Conservation (phyloP, 2,797 vertebrate genomes). For the Anomalospiza imberbis region DNA sequence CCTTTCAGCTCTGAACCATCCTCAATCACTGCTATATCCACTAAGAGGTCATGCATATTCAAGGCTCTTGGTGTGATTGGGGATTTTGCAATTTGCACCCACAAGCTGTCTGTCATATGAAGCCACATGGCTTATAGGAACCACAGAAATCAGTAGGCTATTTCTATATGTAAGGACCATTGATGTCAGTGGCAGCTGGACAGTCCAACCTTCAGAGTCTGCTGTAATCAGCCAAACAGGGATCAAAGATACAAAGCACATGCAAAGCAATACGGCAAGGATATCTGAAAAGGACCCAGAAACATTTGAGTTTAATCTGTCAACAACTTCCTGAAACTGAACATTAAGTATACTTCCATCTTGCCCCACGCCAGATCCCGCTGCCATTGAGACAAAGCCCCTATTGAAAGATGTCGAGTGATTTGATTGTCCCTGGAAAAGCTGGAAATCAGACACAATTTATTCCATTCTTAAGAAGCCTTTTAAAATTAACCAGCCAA, state of each 20-base stretch:
- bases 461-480: neutral
- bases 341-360: neutral
- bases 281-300: constrained; percentile 8
- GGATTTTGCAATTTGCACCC: constrained; percentile 1
- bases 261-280: neutral
- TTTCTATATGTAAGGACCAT: neutral
- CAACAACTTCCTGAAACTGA: constrained; percentile 1
- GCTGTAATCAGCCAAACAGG: neutral
- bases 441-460: neutral
- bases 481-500: neutral
- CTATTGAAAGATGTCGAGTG: neutral
- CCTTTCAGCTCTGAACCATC: neutral
- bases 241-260: constrained; percentile 36
- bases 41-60: fast-evolving
- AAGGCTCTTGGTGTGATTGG: neutral
- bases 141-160: constrained; percentile 12
- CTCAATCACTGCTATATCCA: neutral
- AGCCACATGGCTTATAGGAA: neutral
- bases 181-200: neutral
- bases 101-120: neutral
- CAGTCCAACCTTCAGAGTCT: neutral
- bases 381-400: neutral
- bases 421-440: neutral
- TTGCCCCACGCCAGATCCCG: neutral
- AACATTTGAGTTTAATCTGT: constrained; percentile 40